Percentiles rank a stretch among this genome's conserved stretches.
These are phyloP conservation scores for Sinocyclocheilus anophthalmus DNA, from an alignment of 2,113 vertebrate genomes.

Conservation along the genomic window DNA sequence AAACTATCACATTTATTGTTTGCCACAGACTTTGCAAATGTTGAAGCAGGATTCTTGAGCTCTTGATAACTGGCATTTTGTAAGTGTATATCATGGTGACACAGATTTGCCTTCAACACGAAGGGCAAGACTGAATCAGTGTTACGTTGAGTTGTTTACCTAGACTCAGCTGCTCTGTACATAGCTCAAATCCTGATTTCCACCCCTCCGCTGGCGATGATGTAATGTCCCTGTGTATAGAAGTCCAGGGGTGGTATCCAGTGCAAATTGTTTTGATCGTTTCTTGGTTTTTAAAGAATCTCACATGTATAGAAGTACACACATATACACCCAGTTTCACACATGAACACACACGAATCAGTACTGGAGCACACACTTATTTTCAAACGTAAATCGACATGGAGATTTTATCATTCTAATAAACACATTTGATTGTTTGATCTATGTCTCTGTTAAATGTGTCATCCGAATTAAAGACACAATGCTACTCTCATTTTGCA, in stretches of 20 bases:
- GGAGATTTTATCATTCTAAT: slow-evolving; percentile 63
- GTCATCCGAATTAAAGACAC: background rate
- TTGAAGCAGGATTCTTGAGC: background rate
- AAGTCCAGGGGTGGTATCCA: slow-evolving; percentile 42
- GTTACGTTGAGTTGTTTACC: slow-evolving; percentile 31
- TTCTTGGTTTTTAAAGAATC: slow-evolving; percentile 32
- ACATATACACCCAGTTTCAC: slow-evolving; percentile 40
- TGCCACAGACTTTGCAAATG: background rate
- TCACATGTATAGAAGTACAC: slow-evolving; percentile 45
- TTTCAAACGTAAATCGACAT: slow-evolving; percentile 51
- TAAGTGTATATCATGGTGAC: background rate
- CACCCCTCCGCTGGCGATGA: slow-evolving; percentile 27
- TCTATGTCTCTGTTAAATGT: slow-evolving; percentile 13
- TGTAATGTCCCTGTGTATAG: slow-evolving; percentile 53
- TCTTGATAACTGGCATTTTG: background rate
- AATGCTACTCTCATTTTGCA: no score
- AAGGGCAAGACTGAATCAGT: slow-evolving; percentile 7
- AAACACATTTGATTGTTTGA: slow-evolving; percentile 56
- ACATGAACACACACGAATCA: background rate
- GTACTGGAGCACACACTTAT: slow-evolving; percentile 44
- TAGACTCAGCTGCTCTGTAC: slow-evolving; percentile 49
- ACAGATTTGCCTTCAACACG: background rate
- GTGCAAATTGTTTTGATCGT: slow-evolving; percentile 32
- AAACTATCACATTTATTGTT: background rate
- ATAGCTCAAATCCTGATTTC: slow-evolving; percentile 49